Base-by-base conservation (phyloP, 1,140 invertebrate species). In the Grapholita molesta region DNA sequence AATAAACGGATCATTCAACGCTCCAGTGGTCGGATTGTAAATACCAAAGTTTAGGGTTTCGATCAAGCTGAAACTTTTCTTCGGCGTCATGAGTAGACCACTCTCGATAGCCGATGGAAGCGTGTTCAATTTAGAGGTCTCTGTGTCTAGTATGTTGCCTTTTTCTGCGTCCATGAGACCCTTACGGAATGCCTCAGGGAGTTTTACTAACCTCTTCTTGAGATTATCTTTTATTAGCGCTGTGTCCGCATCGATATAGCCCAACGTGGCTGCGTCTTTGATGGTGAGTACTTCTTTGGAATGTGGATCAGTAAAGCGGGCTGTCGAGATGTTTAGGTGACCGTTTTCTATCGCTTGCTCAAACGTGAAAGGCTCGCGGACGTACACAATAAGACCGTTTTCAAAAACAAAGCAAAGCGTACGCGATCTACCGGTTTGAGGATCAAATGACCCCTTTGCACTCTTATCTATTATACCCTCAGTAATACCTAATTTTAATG, bases 91-190 rank as follows among this genome's bases (percentile, higher is more conserved):
- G 24, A 98, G 90, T 0, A 98, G 85, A 64, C 95, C 96, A 73
- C 82, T 94, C 72, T 97, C 95, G n/a, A 97, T 88, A n/a, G 96
- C 96, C 66, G 93, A 93, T 53, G 93, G 86, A 66, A 98, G 85
- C 8, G 95, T 93, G 71, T 96, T 94, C n/a, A 98, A 90, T 83
- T 96, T 96, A 32, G 96, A 97, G 23, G 95, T 97, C 55, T 94
- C 94, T 5, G 95, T 96, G 78, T 98, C 96, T 61, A 98, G 86
- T 28, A 97, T 96, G 83, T 96, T 96, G 72, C 95, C 95, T 74
- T 97, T 97, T 66, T 97, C 96, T 15, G 95, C 94, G 87, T 99
- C 97, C 91, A 98, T 95, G 12, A 98, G 91, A 21, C 97, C 97
- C 84, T 95, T 95, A 48, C 96, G 94, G 90, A 97, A 97, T 12